Conservation (phyloP, 2,888 invertebrate genomes). For the Mimachlamys varia region DNA sequence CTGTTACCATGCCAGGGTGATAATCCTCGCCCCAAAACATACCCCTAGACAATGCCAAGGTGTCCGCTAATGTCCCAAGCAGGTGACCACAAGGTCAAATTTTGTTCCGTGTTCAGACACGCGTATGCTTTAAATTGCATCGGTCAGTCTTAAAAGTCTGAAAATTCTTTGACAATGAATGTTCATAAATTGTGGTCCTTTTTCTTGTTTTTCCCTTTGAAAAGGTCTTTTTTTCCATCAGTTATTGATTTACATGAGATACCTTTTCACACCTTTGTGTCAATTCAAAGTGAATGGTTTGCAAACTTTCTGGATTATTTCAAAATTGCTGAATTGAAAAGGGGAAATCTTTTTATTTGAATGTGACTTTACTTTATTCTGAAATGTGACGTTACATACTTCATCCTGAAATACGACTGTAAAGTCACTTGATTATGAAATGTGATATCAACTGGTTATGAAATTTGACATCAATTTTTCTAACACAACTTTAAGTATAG, state of each 20-base stretch:
- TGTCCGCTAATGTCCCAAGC: not conserved
- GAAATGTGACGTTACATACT: too few relatives aligned
- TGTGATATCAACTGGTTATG: too few relatives aligned
- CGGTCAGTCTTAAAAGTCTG: not conserved
- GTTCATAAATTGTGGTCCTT: not conserved
- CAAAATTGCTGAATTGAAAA: not conserved
- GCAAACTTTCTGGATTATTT: not conserved
- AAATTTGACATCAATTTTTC: too few relatives aligned
- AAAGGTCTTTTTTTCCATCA: not conserved
- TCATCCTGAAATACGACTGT: too few relatives aligned
- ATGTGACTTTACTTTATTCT: too few relatives aligned
- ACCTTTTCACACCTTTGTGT: too few relatives aligned
- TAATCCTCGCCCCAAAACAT: constrained; percentile 33
- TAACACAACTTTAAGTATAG: too few relatives aligned
- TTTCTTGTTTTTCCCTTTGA: not conserved
- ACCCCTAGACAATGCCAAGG: not conserved
- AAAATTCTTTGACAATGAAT: not conserved
- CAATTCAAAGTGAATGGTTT: not conserved
- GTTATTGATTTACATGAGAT: too few relatives aligned
- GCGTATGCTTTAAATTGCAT: too few relatives aligned
- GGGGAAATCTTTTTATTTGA: not conserved
- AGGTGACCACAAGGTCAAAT: constrained; percentile 28
- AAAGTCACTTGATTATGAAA: too few relatives aligned
- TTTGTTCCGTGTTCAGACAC: not conserved
- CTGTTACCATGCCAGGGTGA: not conserved